Percentiles rank a stretch among this genome's conserved stretches.
Evolutionary conservation across 2,113 vertebrate genomes (phyloP).

Genomic region (Pteronura brasiliensis): DNA sequence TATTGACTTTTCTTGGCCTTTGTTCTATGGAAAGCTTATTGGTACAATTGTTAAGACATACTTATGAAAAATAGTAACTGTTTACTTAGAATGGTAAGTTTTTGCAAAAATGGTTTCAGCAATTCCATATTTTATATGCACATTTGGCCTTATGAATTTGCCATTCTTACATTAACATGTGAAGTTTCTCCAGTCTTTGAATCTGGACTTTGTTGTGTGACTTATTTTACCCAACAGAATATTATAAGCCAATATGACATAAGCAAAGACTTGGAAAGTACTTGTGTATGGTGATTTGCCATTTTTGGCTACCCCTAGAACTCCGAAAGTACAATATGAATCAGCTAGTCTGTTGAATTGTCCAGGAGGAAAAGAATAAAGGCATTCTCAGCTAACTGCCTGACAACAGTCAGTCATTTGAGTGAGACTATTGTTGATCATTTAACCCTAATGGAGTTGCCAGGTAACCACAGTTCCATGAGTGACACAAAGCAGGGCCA

Average conservation of each 20-base stretch:
- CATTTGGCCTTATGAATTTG: no score
- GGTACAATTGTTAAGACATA: neutral
- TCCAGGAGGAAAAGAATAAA: neutral
- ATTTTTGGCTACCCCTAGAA: neutral
- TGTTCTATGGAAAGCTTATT: neutral
- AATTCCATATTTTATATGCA: no score
- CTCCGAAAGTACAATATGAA: neutral
- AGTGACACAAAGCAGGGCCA: neutral
- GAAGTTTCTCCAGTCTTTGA: no score
- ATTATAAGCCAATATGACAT: neutral
- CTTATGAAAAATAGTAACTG: no score
- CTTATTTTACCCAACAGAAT: neutral
- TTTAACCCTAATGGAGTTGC: neutral
- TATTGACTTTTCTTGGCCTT: neutral
- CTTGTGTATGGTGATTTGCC: neutral
- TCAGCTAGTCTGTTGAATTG: neutral
- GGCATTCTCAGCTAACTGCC: accelerated
- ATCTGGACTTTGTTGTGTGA: neutral
- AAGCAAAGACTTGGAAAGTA: neutral
- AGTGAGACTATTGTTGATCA: neutral
- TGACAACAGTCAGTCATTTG: neutral
- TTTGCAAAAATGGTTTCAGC: no score
- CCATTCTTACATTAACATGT: no score
- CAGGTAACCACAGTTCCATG: neutral
- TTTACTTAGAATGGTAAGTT: no score